Conservation (phyloP, 2,888 invertebrate genomes). For the Drepana falcataria region DNA sequence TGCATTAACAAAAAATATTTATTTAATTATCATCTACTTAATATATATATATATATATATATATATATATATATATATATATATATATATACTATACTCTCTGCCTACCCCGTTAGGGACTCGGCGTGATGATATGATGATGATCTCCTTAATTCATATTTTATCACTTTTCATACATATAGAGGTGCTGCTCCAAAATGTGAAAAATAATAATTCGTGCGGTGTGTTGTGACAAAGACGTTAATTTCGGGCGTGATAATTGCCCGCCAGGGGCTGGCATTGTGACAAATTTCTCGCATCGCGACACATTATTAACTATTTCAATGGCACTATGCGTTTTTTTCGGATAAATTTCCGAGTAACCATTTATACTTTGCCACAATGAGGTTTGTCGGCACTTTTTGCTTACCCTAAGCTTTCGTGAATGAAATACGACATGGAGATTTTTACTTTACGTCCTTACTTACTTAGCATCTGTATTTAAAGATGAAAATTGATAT, state of each 20-base stretch:
- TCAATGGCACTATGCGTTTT: conserved; percentile 43
- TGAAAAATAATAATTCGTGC: background rate
- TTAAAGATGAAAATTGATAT: too few relatives aligned
- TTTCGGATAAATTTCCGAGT: conserved; percentile 32
- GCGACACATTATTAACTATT: conserved; percentile 64
- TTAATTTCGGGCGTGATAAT: conserved; percentile 70
- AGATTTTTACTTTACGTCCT: conserved; percentile 4
- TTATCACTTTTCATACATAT: too few relatives aligned
- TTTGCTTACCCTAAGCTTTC: conserved; percentile 29
- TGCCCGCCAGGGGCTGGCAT: conserved; percentile 47
- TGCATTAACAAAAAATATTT: too few relatives aligned
- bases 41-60: too few relatives aligned
- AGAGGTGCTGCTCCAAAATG: too few relatives aligned
- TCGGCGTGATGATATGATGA: too few relatives aligned
- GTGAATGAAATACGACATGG: conserved; percentile 13
- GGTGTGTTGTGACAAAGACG: conserved; percentile 61
- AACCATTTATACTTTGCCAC: conserved; percentile 54
- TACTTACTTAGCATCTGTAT: too few relatives aligned
- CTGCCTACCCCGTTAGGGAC: too few relatives aligned
- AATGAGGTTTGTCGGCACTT: conserved; percentile 48
- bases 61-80: too few relatives aligned
- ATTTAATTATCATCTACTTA: too few relatives aligned
- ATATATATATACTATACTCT: too few relatives aligned
- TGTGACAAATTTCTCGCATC: conserved; percentile 71
- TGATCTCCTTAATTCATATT: too few relatives aligned